phyloP scores from a whole-genome alignment of 2,113 vertebrate genomes.

The Crocuta crocuta region DNA sequence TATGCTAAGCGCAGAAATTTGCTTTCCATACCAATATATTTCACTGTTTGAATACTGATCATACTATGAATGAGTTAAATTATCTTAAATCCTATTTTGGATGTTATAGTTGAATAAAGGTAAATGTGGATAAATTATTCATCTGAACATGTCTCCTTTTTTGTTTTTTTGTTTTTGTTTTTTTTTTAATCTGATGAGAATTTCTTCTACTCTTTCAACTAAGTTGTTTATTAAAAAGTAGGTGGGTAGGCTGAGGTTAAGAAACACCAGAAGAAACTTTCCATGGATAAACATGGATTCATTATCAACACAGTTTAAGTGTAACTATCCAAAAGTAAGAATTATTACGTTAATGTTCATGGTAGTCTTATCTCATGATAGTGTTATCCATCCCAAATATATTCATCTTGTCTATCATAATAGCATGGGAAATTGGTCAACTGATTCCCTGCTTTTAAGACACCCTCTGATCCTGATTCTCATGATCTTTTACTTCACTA shows the following conservation, averaged over 20 bases:
- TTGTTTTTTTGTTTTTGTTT: not conserved
- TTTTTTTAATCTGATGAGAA: not conserved
- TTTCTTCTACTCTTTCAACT: not conserved
- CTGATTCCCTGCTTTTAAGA: not conserved
- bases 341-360: not conserved
- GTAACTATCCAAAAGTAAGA: not conserved
- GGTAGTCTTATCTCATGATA: not conserved
- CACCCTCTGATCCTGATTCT: not conserved
- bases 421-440: not conserved
- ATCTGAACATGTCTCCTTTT: not conserved
- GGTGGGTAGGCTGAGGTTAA: not conserved
- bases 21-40: not conserved
- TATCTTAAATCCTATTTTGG: not conserved
- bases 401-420: not conserved
- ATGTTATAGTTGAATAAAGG: not conserved
- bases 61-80: not conserved
- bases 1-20: not conserved
- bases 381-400: not conserved
- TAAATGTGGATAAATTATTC: not conserved
- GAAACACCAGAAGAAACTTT: not conserved
- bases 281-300: not conserved
- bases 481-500: not conserved
- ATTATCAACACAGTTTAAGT: not conserved
- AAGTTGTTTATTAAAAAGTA: not conserved
- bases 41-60: not conserved